Percentiles rank a stretch among this genome's conserved stretches.
These are phyloP conservation scores for Prionace glauca DNA, from an alignment of 2,797 vertebrate genomes.

Conservation along the genomic window DNA sequence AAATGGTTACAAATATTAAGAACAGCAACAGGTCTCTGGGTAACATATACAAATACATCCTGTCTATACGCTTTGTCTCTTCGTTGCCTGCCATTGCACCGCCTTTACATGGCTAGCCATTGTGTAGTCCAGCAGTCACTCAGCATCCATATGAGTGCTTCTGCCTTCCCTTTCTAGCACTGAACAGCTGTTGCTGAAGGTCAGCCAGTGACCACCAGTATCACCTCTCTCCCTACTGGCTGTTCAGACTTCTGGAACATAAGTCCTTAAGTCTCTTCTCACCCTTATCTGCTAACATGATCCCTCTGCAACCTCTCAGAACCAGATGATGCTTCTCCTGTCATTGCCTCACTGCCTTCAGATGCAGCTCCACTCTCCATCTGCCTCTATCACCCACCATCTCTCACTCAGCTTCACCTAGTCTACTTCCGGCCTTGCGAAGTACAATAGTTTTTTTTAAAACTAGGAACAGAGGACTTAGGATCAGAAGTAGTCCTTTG, in stretches of 20 bases:
- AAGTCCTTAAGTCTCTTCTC: background rate
- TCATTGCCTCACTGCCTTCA: background rate
- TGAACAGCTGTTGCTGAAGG: background rate
- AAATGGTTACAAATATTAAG: background rate
- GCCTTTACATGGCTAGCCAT: background rate
- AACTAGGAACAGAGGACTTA: too few relatives aligned
- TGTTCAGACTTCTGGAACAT: background rate
- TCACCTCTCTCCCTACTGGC: background rate
- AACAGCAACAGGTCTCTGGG: background rate
- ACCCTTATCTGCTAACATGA: background rate
- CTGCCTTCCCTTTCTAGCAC: conserved; percentile 2
- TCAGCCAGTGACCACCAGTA: too few relatives aligned
- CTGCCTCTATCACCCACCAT: background rate
- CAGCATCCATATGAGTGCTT: too few relatives aligned
- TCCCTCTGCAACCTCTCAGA: background rate
- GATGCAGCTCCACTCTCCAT: background rate
- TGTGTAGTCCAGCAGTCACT: background rate
- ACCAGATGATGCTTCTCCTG: background rate
- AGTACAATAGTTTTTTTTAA: background rate
- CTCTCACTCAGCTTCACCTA: too few relatives aligned
- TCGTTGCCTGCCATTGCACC: background rate
- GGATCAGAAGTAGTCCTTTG: too few relatives aligned
- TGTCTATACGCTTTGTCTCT: background rate
- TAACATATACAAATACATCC: background rate
- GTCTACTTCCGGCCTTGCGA: background rate